Percentiles rank a stretch among this genome's conserved stretches.
phyloP scores from a whole-genome alignment of 2,113 vertebrate species.

The Sapayoa aenigma region DNA sequence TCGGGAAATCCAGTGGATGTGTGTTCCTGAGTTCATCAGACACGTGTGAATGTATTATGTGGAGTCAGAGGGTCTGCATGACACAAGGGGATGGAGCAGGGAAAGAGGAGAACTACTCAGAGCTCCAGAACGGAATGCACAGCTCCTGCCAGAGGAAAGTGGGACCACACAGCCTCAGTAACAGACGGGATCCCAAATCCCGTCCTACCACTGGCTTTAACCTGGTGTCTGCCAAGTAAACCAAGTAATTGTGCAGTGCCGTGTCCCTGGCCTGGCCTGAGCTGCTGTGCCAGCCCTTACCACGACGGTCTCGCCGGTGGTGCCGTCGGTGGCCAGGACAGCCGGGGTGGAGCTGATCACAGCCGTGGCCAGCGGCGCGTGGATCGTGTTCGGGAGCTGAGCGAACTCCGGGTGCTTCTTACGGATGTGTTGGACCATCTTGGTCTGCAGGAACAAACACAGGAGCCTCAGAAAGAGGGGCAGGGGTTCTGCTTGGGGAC shows the following conservation, averaged over 20 bases:
- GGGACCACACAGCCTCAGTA: neutral
- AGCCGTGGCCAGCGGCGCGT: constrained; percentile 78
- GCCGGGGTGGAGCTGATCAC: constrained; percentile 88
- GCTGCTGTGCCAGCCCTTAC: constrained; percentile 73
- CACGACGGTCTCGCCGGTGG: constrained; percentile 89
- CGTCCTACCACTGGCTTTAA: neutral
- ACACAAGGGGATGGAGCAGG: neutral
- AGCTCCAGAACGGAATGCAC: neutral
- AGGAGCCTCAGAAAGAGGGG: neutral
- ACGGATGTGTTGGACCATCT: constrained; percentile 98
- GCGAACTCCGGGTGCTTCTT: constrained; percentile 95
- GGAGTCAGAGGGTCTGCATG: neutral
- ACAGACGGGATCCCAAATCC: neutral
- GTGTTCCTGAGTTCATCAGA: neutral
- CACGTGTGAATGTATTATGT: neutral
- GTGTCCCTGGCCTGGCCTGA: neutral
- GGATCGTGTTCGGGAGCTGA: constrained; percentile 83
- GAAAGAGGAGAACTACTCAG: neutral
- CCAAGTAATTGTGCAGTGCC: too few species aligned
- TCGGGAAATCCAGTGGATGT: neutral
- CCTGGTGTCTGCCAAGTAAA: neutral
- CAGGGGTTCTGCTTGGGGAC: neutral
- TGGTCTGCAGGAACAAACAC: constrained; percentile 77
- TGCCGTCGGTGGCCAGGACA: constrained; percentile 83
- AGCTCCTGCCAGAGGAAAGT: neutral